Evolutionary conservation across 2,797 vertebrate species (phyloP).

Genomic region (Rhinoraja longicauda): DNA sequence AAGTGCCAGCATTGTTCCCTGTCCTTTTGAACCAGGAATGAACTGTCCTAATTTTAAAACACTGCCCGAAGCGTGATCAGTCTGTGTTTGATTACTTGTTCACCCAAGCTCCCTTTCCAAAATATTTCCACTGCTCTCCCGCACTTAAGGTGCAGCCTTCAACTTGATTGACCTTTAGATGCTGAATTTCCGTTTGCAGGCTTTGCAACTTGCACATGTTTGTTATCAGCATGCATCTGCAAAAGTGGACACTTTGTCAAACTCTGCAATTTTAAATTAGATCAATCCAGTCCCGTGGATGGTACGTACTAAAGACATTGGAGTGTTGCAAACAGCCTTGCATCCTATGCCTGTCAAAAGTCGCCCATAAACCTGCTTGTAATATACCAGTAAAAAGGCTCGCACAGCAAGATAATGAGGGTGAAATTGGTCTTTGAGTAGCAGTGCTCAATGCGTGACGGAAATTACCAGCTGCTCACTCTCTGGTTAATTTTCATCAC

Average conservation of each 20-base stretch:
- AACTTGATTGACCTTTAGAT: conserved; percentile 36
- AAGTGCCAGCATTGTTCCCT: conserved; percentile 28
- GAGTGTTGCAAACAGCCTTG: neutral
- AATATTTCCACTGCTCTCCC: conserved; percentile 30
- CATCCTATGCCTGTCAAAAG: neutral
- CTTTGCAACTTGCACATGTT: conserved; percentile 12
- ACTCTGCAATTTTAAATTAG: neutral
- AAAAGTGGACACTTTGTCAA: neutral
- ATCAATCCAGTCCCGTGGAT: neutral
- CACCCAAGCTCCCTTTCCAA: conserved; percentile 11
- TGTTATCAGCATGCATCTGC: neutral
- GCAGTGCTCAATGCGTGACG: neutral
- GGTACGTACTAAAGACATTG: neutral
- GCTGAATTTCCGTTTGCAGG: conserved; percentile 30
- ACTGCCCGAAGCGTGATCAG: conserved; percentile 34
- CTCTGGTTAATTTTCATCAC: too few relatives aligned
- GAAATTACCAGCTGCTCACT: neutral
- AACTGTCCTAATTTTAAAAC: conserved; percentile 37
- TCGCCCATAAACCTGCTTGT: neutral
- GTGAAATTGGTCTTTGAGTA: neutral
- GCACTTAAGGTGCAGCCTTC: neutral
- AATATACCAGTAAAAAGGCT: neutral
- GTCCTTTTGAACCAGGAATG: conserved; percentile 35
- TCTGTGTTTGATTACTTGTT: conserved; percentile 34
- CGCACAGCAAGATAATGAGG: neutral